These are phyloP conservation scores for Matsumurasca onukii DNA, from an alignment of 1,140 invertebrate species.

Conservation along the genomic window DNA sequence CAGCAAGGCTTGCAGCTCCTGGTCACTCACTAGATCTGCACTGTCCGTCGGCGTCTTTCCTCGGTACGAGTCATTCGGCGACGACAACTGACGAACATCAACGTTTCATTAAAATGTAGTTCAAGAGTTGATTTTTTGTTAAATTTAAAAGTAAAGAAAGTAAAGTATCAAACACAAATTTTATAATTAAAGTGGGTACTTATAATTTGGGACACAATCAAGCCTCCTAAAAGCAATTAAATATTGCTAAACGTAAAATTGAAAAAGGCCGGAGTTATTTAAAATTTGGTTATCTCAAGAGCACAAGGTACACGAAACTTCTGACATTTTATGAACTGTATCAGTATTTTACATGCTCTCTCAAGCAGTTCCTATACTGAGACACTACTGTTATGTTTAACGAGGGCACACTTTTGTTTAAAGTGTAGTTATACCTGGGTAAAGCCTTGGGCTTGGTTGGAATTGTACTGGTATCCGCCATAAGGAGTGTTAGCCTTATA, in stretches of 20 bases:
- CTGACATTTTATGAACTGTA: no score
- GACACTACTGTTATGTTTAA: no score
- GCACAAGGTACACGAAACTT: background rate
- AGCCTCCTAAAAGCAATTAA: no score
- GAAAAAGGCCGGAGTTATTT: no score
- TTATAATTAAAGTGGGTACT: background rate
- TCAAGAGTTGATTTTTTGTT: background rate
- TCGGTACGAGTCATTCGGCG: constrained; percentile 18
- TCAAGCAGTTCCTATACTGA: no score
- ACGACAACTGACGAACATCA: constrained; percentile 44
- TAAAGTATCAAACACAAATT: background rate
- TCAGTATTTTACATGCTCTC: no score
- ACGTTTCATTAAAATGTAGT: background rate
- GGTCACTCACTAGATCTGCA: constrained; percentile 58
- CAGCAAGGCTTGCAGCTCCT: constrained; percentile 68
- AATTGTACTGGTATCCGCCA: constrained; percentile 36
- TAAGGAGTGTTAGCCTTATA: constrained; percentile 16
- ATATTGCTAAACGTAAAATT: no score
- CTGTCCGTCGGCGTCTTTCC: constrained; percentile 43
- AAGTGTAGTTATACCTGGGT: no score
- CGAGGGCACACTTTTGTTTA: no score
- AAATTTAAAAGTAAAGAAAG: background rate
- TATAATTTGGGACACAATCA: no score
- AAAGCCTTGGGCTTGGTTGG: constrained; percentile 21
- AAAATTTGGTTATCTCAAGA: no score